phyloP scores from a whole-genome alignment of 1,140 invertebrate genomes.

The Yoshiicerus persimilis region DNA sequence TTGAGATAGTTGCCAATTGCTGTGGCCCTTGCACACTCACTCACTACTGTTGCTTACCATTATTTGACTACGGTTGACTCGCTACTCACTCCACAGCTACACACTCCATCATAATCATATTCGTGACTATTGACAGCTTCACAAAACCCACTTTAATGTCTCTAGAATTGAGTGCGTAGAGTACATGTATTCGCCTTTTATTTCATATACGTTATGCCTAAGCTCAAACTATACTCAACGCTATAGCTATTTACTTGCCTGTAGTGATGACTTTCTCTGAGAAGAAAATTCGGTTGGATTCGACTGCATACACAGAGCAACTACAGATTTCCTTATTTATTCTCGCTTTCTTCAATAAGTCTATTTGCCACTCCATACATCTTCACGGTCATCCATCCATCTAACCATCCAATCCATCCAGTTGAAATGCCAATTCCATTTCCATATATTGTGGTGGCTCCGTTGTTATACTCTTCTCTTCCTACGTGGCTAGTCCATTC shows the following conservation, averaged over 20 bases:
- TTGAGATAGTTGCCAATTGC: slow-evolving; percentile 2
- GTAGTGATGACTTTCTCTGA: not conserved
- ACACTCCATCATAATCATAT: slow-evolving; percentile 25
- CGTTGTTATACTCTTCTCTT: not conserved
- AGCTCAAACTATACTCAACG: not conserved
- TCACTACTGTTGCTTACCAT: slow-evolving; percentile 7
- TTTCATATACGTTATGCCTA: not conserved
- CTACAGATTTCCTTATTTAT: not conserved
- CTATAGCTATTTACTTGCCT: not conserved
- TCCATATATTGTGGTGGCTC: not conserved
- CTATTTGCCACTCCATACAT: slow-evolving; percentile 12
- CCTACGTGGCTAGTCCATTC: not conserved
- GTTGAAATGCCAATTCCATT: not conserved
- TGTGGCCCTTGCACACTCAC: no score
- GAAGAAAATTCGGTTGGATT: not conserved
- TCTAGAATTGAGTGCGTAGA: not conserved
- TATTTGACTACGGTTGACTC: not conserved
- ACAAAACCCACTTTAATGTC: slow-evolving; percentile 14
- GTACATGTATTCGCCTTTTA: not conserved
- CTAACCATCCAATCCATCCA: not conserved
- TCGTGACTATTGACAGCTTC: slow-evolving; percentile 24
- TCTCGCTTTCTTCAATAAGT: not conserved
- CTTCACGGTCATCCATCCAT: slow-evolving; percentile 1
- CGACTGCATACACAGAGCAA: no score
- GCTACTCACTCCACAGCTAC: not conserved